A percentile compares a stretch with the other conserved stretches of the same genome.
These are phyloP conservation scores for Porites cylindrica DNA, from an alignment of 92 coral and sea anemone species.

Conservation along the genomic window DNA sequence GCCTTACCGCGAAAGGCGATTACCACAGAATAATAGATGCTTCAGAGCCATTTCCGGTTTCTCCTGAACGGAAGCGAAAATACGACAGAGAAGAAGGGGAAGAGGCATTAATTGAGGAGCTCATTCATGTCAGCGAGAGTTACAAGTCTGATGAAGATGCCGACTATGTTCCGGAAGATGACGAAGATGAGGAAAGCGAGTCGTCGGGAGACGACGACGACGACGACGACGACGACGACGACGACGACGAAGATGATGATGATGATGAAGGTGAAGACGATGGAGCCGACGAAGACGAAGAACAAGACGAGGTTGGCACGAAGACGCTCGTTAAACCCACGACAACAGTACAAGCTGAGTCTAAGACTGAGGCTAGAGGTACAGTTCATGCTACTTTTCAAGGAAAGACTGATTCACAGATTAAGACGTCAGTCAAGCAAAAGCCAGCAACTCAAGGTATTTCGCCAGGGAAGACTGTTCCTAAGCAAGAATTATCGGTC, in stretches of 20 bases:
- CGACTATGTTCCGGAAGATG: constrained; percentile 76
- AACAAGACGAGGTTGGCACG: not conserved
- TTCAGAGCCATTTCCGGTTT: constrained; percentile 53
- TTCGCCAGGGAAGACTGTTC: no score
- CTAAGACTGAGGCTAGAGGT: no score
- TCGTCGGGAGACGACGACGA: constrained; percentile 42
- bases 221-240: constrained; percentile 24
- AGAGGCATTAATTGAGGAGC: constrained; percentile 54
- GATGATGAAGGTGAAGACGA: constrained; percentile 12
- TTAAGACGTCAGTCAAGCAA: no score
- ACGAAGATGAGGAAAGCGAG: constrained; percentile 50
- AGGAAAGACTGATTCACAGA: not conserved
- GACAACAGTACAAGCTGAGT: not conserved
- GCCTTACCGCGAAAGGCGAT: constrained; percentile 11
- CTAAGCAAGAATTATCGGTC: no score
- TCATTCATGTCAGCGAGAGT: constrained; percentile 63
- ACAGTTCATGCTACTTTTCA: not conserved
- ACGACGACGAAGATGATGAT: not conserved
- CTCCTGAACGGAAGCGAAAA: constrained; percentile 87
- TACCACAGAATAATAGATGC: constrained; percentile 32
- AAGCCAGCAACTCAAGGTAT: no score
- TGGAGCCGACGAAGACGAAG: not conserved
- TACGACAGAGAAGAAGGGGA: constrained; percentile 68
- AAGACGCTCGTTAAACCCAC: not conserved
- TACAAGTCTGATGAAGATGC: constrained; percentile 93